Percentiles rank a stretch among this genome's conserved stretches.
phyloP scores from a whole-genome alignment of 2,888 invertebrate genomes.

The Cosmia trapezina region DNA sequence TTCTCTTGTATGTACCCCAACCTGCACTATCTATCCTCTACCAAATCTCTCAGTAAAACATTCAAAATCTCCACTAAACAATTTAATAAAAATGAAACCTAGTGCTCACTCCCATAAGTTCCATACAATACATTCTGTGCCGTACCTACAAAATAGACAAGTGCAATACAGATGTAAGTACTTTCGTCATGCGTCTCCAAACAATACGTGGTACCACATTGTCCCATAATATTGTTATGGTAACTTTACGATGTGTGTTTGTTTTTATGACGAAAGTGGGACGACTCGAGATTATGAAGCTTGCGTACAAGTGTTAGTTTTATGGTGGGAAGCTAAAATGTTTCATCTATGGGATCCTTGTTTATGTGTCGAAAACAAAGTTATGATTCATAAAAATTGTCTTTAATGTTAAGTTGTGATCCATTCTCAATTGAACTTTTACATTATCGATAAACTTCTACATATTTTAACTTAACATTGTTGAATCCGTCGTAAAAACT shows the following conservation, averaged over 20 bases:
- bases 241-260: slow-evolving; percentile 76
- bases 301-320: slow-evolving; percentile 72
- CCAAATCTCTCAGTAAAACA: not conserved
- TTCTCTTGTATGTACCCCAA: not conserved
- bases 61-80: not conserved
- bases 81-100: slow-evolving; percentile 15
- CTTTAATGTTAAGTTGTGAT: not conserved
- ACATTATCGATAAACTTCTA: no score
- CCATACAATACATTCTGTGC: slow-evolving; percentile 28
- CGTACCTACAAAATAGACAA: slow-evolving; percentile 54
- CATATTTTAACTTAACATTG: slow-evolving; percentile 3
- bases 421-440: not conserved
- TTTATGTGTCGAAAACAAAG: slow-evolving; percentile 24
- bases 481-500: slow-evolving; percentile 6
- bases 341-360: slow-evolving; percentile 31
- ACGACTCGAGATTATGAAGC: slow-evolving; percentile 74
- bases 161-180: slow-evolving; percentile 65
- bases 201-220: slow-evolving; percentile 69
- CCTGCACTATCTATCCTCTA: not conserved
- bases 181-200: slow-evolving; percentile 72
- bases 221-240: slow-evolving; percentile 70
- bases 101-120: slow-evolving; percentile 16
- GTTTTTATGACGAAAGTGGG: slow-evolving; percentile 81
- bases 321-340: slow-evolving; percentile 71
- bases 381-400: slow-evolving; percentile 5